Base-by-base conservation (phyloP, 53 echinoderm and acorn worm genomes). In the Patiria pectinifera region DNA sequence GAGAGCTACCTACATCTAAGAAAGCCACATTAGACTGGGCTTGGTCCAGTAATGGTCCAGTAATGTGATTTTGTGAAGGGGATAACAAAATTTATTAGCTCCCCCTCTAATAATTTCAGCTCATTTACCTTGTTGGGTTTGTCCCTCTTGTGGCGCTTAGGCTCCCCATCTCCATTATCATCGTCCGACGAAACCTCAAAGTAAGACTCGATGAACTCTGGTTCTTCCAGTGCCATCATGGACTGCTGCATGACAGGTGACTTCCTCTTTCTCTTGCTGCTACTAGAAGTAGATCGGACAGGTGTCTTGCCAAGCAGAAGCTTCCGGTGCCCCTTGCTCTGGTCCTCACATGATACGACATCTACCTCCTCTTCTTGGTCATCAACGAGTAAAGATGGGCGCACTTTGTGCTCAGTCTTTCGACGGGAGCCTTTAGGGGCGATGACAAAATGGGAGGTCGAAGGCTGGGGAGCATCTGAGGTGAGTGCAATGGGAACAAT, bases 221-320 rank as follows among this genome's bases (percentile, higher is more conserved):
- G 91, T 46, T 91, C 88, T 35, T 88, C 88, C 8, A 78, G n/a
- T 11, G 88, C 88, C 59, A 77, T 59, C 21, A 74, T 72, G 18
- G 86, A 86, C 62, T 78, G 76, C 78, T 88, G 88, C 45, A 77
- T 45, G 18, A 88, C 88, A 47, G 88, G 88, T 16, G 88, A 88
- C 46, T 88, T 88, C 16, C 88, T 48, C 60, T 88, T 88, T 61
- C 88, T 88, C 88, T 88, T 88, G 61, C 78, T 26, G 24, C 59
- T 44, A 78, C 61, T 78, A 18, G 60, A 58, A 74, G 76, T 58
- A 53, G 22, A 58, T 58, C 24, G 53, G 82, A n/a, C 19, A 22
- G 82, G 23, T 59, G 58, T 59, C 82, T 59, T 82, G 11, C 15
- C 15, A 47, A 47, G 2, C 15, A 10, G 24, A 59, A 22, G 16